Conservation (phyloP, 2,888 invertebrate species). For the Bimastos eiseni region DNA sequence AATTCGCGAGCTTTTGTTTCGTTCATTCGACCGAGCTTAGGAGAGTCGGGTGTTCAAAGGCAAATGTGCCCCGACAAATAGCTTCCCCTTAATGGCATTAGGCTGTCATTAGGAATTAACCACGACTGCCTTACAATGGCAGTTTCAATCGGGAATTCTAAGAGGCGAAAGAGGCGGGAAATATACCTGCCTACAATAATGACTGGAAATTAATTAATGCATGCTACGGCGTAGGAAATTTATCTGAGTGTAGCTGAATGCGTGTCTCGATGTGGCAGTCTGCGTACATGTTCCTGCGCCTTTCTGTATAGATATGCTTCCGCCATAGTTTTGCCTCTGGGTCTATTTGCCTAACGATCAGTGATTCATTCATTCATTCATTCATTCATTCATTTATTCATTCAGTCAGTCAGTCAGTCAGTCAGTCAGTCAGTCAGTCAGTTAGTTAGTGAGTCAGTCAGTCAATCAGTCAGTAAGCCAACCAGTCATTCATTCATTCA, state of each 20-base stretch:
- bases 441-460: too few species aligned
- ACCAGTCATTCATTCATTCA: too few species aligned
- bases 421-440: too few species aligned
- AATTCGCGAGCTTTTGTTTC: conserved; percentile 6
- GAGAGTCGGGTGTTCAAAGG: background rate
- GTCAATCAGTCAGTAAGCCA: too few species aligned
- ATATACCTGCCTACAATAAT: background rate
- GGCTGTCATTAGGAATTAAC: conserved; percentile 13
- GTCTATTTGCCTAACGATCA: too few species aligned
- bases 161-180: background rate
- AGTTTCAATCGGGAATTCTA: background rate
- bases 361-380: too few species aligned
- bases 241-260: background rate
- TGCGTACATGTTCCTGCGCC: background rate
- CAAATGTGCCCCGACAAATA: background rate
- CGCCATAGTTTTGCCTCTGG: too few species aligned
- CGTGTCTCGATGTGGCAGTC: background rate
- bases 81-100: background rate
- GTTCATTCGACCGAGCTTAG: background rate
- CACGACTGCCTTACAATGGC: background rate
- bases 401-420: too few species aligned
- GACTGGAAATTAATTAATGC: too few species aligned
- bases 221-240: background rate
- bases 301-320: too few species aligned
- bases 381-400: too few species aligned